These are phyloP conservation scores for Labeo rohita DNA, from an alignment of 2,113 vertebrate species.

Conservation along the genomic window DNA sequence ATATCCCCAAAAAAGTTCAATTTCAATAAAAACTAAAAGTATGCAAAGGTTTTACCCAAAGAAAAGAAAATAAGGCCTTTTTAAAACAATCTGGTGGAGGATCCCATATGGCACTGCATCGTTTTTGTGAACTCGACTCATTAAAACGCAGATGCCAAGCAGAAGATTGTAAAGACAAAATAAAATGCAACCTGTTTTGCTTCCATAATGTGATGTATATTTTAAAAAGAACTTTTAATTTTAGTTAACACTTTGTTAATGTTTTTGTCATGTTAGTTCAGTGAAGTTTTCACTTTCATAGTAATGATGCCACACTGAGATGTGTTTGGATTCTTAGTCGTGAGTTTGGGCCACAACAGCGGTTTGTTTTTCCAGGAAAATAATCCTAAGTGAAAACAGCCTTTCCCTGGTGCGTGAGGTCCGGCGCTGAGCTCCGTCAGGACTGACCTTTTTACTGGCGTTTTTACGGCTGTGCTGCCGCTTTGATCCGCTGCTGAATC, in stretches of 20 bases:
- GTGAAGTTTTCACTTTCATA: neutral
- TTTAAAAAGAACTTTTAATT: neutral
- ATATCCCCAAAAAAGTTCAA: neutral
- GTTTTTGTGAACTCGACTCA: neutral
- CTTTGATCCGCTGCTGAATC: conserved; percentile 53
- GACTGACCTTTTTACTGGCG: conserved; percentile 43
- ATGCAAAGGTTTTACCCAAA: neutral
- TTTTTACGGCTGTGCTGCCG: conserved; percentile 18
- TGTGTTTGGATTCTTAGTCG: neutral
- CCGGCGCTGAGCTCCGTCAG: conserved; percentile 13
- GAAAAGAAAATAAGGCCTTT: neutral
- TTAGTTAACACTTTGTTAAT: no score
- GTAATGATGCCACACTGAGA: neutral
- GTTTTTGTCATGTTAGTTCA: neutral
- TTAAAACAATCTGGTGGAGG: neutral
- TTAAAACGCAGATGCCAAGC: neutral
- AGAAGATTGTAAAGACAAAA: neutral
- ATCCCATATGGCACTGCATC: neutral
- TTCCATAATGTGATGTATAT: neutral
- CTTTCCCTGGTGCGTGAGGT: conserved; percentile 34
- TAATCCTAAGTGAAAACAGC: conserved; percentile 37
- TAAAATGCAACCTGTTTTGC: neutral
- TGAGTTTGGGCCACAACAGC: neutral
- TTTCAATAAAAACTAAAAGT: neutral
- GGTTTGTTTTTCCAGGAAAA: conserved; percentile 6